Base-by-base conservation (phyloP, 37 sponge, comb jelly and placozoan species). In the Agelas oroides region DNA sequence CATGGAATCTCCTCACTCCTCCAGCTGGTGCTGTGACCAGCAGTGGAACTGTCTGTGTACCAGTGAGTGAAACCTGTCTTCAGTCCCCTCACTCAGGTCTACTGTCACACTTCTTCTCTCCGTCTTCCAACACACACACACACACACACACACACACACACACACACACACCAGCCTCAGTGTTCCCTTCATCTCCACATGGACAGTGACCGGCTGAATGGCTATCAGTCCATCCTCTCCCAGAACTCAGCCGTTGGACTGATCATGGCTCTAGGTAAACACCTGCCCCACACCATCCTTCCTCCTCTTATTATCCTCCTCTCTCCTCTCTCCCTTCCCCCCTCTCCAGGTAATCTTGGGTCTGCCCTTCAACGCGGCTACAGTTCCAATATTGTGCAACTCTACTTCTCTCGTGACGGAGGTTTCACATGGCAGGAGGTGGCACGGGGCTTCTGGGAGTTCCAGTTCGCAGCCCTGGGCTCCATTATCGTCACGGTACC, bases 101-200 rank as follows among this genome's bases (percentile, higher is more conserved):
- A 2, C 32, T 53, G 37, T 81, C 69, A 21, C 60, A 28, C 69
- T 28, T 71, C 46, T 20, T 55, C 73, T 34, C 71, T 27, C 32
- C 61, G 46, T 34, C 33, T 71, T 28, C 71, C 65, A 63, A 8
- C 3, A 46, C 46, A 46, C 46, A 3, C 46, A 46, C 46, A 46
- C 46, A 3, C 8, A 3, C 46, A 46, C 46, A 8, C 3, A 46
- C 46, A 46, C 46, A 8, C 3, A 46, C 46, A 46, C 46, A 3
- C 46, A 46, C 46, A 46, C 46, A 3, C 8, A 3, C 46, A 46
- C 46, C 81, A 83, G 91, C 94, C 91, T 1, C 39, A 59, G 18
- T 95, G 95, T 67, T 91, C 95, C 27, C 95, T 95, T 16, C 95
- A 95, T 41, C 83, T 95, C 24, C 90, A 85, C 68, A 83, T 89